phyloP scores from a whole-genome alignment of 2,888 invertebrate genomes.

The Schrankia costaestrigalis region DNA sequence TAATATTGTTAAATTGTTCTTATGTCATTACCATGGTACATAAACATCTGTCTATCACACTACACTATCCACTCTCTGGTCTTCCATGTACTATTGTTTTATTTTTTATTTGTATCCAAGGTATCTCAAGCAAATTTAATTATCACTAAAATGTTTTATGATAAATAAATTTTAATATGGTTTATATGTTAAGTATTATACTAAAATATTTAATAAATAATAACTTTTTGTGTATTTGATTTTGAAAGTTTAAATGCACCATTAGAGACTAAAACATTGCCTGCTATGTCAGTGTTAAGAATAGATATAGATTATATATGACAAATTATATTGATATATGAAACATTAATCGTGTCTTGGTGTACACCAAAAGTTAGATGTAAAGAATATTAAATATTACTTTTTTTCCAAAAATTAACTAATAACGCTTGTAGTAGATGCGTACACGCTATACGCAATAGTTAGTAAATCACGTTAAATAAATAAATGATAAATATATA shows the following conservation, averaged over 20 bases:
- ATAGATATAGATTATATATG: conserved; percentile 51
- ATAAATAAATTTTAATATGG: conserved; percentile 41
- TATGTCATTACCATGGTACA: conserved; percentile 17
- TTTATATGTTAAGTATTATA: conserved; percentile 40
- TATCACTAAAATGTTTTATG: conserved; percentile 58
- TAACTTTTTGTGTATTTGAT: conserved; percentile 35
- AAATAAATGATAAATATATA: conserved; percentile 14
- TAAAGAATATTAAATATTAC: conserved; percentile 41
- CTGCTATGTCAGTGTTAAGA: conserved; percentile 66
- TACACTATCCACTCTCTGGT: conserved; percentile 38
- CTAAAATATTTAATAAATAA: conserved; percentile 43
- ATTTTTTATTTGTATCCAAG: conserved; percentile 37
- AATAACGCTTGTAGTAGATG: conserved; percentile 64
- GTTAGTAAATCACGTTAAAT: conserved; percentile 43
- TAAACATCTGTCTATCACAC: conserved; percentile 32
- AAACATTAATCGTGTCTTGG: conserved; percentile 53
- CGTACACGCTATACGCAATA: no score
- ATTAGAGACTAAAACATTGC: conserved; percentile 64
- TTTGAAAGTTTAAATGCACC: conserved; percentile 60
- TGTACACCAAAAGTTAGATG: conserved; percentile 61
- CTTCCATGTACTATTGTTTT: conserved; percentile 42
- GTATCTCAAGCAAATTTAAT: conserved; percentile 77
- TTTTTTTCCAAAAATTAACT: conserved; percentile 45
- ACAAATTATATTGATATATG: conserved; percentile 35
- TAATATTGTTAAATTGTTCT: conserved; percentile 1